Evolutionary conservation across 2,888 invertebrate species (phyloP).

Genomic region (Scrobipalpa costella): DNA sequence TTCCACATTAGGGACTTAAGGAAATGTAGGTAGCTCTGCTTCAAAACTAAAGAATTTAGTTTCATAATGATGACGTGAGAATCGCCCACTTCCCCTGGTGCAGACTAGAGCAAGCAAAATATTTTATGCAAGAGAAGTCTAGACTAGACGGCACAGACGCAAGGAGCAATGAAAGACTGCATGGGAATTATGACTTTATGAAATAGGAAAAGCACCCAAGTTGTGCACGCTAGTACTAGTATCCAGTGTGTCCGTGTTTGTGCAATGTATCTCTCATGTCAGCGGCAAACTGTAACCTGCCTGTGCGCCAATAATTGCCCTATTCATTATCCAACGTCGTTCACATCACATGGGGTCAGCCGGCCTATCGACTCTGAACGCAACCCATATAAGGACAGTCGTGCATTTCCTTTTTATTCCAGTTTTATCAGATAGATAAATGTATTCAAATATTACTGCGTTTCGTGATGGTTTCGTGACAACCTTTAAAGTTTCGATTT

Average conservation of each 20-base stretch:
- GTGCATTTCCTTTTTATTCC: conserved; percentile 21
- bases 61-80: conserved; percentile 5
- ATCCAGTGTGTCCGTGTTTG: conserved; percentile 13
- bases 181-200: conserved; percentile 22
- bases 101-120: conserved; percentile 19
- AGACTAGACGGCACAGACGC: conserved; percentile 23
- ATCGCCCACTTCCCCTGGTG: neutral
- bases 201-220: conserved; percentile 21
- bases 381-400: neutral
- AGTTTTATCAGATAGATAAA: conserved; percentile 3
- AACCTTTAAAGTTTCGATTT: conserved; percentile 18
- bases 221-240: conserved; percentile 9
- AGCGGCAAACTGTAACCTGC: conserved; percentile 24
- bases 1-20: neutral
- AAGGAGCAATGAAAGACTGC: conserved; percentile 16
- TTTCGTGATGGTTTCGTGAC: conserved; percentile 17
- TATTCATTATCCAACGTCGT: conserved; percentile 27
- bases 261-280: conserved; percentile 22
- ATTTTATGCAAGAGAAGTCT: conserved; percentile 27
- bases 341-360: conserved; percentile 24
- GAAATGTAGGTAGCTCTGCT: neutral
- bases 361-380: conserved; percentile 15
- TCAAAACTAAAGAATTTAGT: neutral
- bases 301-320: conserved; percentile 27
- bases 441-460: neutral